Conservation (phyloP, 2,113 vertebrate species). For the Asarcornis scutulata region DNA sequence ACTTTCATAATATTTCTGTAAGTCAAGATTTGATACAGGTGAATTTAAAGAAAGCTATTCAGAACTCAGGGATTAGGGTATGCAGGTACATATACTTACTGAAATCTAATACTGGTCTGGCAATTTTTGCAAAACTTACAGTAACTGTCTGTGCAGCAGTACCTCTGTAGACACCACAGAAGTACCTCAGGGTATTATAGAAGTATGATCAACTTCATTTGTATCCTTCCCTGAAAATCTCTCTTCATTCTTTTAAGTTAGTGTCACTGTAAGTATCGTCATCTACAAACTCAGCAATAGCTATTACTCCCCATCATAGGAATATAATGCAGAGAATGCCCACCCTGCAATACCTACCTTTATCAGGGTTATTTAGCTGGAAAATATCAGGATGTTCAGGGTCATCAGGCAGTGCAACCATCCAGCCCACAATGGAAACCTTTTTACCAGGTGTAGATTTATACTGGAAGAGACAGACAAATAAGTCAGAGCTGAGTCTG, state of each 20-base stretch:
- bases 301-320: background rate
- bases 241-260: background rate
- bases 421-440: slow-evolving; percentile 92
- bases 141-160: background rate
- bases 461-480: slow-evolving; percentile 79
- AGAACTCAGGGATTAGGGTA: background rate
- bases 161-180: background rate
- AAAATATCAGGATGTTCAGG: slow-evolving; percentile 93
- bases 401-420: slow-evolving; percentile 92
- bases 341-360: slow-evolving; percentile 78
- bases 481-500: background rate
- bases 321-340: background rate
- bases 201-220: background rate
- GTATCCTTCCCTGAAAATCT: background rate
- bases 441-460: slow-evolving; percentile 94
- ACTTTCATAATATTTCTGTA: background rate
- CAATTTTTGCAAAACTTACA: background rate
- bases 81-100: background rate
- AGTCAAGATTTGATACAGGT: background rate
- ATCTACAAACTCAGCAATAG: background rate
- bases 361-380: slow-evolving; percentile 94
- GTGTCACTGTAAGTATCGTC: background rate
- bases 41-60: background rate
- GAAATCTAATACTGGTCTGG: background rate
- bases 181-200: background rate